Evolutionary conservation across 2,888 invertebrate species (phyloP), one percentile per base, ranked within the genome.

Genomic region (Chrysodeixis includens): DNA sequence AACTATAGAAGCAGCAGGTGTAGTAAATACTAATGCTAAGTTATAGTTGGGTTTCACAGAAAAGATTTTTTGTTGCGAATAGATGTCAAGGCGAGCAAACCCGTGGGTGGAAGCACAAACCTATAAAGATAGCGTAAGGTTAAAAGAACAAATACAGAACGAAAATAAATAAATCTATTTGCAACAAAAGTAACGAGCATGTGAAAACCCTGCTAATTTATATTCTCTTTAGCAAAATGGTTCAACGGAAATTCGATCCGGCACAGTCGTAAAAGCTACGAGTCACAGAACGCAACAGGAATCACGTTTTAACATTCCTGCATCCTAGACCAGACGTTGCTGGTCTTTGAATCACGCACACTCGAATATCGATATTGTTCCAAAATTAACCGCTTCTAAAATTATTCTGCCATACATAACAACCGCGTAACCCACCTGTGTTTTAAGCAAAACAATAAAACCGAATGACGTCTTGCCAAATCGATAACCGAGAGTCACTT

Each of bases 361-460:
- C 77, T 72, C 77, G 61, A 67, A 60, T 71, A 60, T 66, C 61
- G 53, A 64, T 71, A 78, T 62, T 71, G 78, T 73, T 80, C 78
- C 67, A 76, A 65, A 78, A 76, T 81, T 81, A 79, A 8, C 46
- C 20, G 22, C 56, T 52, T 71, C 78, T 75, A 79, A 73, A 81
- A 66, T 75, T 69, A 69, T 60, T 56, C 67, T 26, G 9, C 4
- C 26, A 57, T 55, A 49, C 59, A 74, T 58, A 71, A 71, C 67
- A 52, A 56, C 56, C 56, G 62, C 51, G 65, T 63, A 58, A 65
- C 62, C 66, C 70, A 79, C 75, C 78, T 79, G 69, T 60, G 61
- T 68, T 63, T 32, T 22, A 22, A 56, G 62, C 30, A 58, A 10
- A 69, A 66, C 78, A 7, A 71, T 72, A 65, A 76, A 80, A 58